Evolutionary conservation across 2,797 vertebrate species (phyloP), one percentile per base, ranked within the genome.

Genomic region (Hypotaenidia philippensis): DNA sequence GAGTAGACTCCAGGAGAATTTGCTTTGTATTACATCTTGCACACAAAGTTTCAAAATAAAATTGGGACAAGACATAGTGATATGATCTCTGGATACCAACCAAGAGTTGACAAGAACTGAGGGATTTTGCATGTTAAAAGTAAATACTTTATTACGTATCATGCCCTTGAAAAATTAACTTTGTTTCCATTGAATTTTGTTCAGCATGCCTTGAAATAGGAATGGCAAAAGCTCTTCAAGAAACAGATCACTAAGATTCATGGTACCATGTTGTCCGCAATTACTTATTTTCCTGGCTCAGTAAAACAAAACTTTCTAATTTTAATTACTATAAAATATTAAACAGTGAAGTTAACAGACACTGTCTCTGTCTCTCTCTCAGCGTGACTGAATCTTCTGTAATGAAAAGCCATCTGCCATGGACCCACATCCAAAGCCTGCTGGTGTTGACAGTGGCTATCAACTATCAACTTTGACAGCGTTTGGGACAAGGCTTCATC

Each of bases 131-230:
- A 83, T 70, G 65, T 93, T 92, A 83, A 91, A 94, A 92, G 70
- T 68, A 90, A 93, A 89, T 80, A 77, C 80, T 96, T 94, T 95
- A 94, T 96, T 94, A 68, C 20, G 22, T 59, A 85, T 22, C 92
- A 87, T 90, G 90, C 84, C 87, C 79, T 91, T 89, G 75, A 96
- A 91, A 95, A 95, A 82, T 84, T 80, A 84, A 76, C 19, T 94
- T 79, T 45, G 40, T 64, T 96, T 94, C 70, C 65, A 76, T 79
- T 91, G n/a, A 34, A 15, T 72, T 91, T 86, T 96, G 63, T 79
- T 93, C 82, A 85, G 74, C 94, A 82, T 91, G 94, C 92, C 94
- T 92, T 93, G 84, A 93, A 93, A 94, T 72, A 87, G 59, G 56
- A 93, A 88, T n/a, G 85, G 91, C 82, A 83, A 50, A 93, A 90